Evolutionary conservation across 2,888 invertebrate species (phyloP).

Genomic region (Chydorus sphaericus): DNA sequence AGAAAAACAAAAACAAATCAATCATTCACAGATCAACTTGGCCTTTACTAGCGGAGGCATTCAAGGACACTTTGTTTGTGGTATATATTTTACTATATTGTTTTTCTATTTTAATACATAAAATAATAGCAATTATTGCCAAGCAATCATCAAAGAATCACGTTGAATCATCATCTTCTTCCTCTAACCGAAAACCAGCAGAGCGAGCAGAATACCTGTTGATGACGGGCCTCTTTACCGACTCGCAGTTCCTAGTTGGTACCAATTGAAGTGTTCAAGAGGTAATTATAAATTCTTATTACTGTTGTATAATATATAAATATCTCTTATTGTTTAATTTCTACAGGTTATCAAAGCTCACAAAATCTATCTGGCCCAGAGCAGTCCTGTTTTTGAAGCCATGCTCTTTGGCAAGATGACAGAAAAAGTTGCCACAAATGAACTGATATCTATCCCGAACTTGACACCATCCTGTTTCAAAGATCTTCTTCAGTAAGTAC

Average conservation of each 20-base stretch:
- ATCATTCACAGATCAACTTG: too few species aligned
- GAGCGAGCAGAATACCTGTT: constrained; percentile 57
- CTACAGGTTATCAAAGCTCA: constrained; percentile 57
- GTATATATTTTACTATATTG: too few species aligned
- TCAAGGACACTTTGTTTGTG: too few species aligned
- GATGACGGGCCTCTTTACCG: constrained; percentile 67
- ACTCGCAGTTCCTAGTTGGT: constrained; percentile 68
- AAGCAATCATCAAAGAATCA: too few species aligned
- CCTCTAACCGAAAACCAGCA: too few species aligned
- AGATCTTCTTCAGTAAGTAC: constrained; percentile 59
- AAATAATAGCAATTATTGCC: too few species aligned
- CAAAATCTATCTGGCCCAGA: constrained; percentile 67
- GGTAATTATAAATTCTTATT: too few species aligned
- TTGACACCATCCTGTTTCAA: constrained; percentile 75
- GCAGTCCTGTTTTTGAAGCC: constrained; percentile 73
- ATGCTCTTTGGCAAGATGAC: constrained; percentile 78
- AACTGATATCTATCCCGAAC: constrained; percentile 61
- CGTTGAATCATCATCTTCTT: too few species aligned
- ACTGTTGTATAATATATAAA: not conserved
- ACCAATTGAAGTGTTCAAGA: constrained; percentile 54
- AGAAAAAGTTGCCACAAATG: constrained; percentile 45
- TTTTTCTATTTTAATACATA: too few species aligned
- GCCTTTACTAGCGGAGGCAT: too few species aligned
- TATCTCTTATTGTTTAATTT: too few species aligned
- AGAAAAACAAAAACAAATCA: too few species aligned